A percentile compares a stretch with the other conserved stretches of the same genome.
Evolutionary conservation across 2,113 vertebrate genomes (phyloP).

Genomic region (Corythornis madagascariensis): DNA sequence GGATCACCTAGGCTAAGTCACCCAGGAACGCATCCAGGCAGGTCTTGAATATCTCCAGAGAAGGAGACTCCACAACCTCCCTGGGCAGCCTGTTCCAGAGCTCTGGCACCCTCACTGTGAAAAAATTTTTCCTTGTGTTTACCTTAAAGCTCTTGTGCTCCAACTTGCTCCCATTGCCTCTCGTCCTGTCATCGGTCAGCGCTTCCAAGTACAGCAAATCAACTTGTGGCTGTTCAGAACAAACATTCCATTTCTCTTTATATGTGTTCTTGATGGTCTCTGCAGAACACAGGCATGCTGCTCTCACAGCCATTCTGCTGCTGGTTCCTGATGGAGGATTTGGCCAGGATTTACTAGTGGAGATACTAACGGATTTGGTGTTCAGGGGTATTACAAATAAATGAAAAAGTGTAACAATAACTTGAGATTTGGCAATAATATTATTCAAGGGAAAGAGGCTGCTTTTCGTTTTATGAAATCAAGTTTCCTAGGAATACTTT

Average conservation of each 20-base stretch:
- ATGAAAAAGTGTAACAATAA: not conserved
- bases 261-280: not conserved
- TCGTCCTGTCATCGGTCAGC: too few species aligned
- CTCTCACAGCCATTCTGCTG: not conserved
- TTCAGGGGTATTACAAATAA: not conserved
- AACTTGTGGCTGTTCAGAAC: not conserved
- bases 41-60: too few species aligned
- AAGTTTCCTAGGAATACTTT: not conserved
- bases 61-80: too few species aligned
- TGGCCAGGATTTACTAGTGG: not conserved
- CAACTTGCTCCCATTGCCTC: too few species aligned
- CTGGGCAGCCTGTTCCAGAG: too few species aligned
- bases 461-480: not conserved
- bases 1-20: too few species aligned
- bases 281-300: not conserved
- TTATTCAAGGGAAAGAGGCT: not conserved
- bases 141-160: too few species aligned
- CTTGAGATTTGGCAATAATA: not conserved
- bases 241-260: not conserved
- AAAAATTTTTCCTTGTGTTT: too few species aligned
- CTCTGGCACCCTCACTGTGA: too few species aligned
- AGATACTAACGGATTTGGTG: not conserved
- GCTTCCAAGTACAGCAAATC: not conserved
- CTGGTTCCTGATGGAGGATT: not conserved
- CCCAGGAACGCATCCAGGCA: too few species aligned